Percentiles rank a stretch among this genome's conserved stretches.
phyloP scores from a whole-genome alignment of 2,888 invertebrate genomes.

The Parnassius smintheus region DNA sequence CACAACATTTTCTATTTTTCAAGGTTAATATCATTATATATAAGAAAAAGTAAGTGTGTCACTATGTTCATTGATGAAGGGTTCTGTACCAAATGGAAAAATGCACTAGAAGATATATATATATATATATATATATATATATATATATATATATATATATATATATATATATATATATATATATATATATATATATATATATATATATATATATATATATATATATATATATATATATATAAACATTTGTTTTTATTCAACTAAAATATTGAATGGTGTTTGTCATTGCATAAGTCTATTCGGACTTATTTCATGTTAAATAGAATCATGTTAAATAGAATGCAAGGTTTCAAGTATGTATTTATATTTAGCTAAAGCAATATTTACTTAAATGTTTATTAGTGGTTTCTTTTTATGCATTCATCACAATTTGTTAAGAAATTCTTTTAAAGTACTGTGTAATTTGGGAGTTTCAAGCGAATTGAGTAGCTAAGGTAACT shows the following conservation, averaged over 20 bases:
- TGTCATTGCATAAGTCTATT: no score
- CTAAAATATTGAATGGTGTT: no score
- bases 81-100: neutral
- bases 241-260: no score
- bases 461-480: constrained; percentile 19
- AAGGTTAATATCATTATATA: constrained; percentile 15
- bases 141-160: no score
- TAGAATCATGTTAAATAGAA: no score
- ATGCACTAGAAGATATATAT: neutral
- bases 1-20: constrained; percentile 23
- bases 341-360: neutral
- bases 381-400: constrained; percentile 3
- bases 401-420: constrained; percentile 8
- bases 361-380: constrained; percentile 2
- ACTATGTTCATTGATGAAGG: neutral
- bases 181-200: no score
- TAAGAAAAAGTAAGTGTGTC: constrained; percentile 5
- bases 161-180: no score
- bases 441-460: neutral
- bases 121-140: no score
- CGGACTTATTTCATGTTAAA: no score
- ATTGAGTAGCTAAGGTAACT: constrained; percentile 18
- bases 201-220: no score
- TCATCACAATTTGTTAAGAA: constrained; percentile 16
- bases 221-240: no score